These are phyloP conservation scores for Colostygia pectinataria DNA, from an alignment of 2,888 invertebrate genomes.

Conservation along the genomic window DNA sequence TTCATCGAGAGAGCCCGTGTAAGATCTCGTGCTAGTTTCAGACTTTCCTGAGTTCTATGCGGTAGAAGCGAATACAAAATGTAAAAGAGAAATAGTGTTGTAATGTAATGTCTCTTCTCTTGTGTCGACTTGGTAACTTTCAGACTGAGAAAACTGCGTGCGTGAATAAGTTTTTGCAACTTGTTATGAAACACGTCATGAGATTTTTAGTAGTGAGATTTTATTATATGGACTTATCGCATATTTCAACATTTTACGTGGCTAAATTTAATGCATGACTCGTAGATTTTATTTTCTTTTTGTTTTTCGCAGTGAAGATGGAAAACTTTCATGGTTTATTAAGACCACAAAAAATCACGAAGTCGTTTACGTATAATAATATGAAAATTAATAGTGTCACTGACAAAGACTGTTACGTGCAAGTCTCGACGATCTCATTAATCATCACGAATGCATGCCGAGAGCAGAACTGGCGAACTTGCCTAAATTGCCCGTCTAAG, in stretches of 20 bases:
- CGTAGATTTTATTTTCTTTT: background rate
- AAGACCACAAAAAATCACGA: background rate
- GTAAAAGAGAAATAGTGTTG: constrained; percentile 56
- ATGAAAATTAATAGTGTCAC: constrained; percentile 4
- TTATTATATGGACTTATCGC: background rate
- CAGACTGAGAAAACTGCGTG: constrained; percentile 20
- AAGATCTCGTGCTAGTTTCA: constrained; percentile 43
- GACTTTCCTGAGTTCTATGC: constrained; percentile 39
- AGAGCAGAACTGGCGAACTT: constrained; percentile 43
- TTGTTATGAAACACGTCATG: constrained; percentile 21
- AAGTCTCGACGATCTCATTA: constrained; percentile 29
- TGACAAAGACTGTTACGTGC: background rate
- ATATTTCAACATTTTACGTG: background rate
- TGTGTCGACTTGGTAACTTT: constrained; percentile 39
- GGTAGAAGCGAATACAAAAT: constrained; percentile 43
- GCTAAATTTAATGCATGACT: no score
- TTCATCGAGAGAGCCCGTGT: constrained; percentile 46
- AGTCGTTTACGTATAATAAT: background rate
- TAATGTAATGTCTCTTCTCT: no score
- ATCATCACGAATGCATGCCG: constrained; percentile 41
- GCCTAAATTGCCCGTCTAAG: constrained; percentile 46
- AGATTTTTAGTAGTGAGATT: constrained; percentile 6
- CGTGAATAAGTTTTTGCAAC: constrained; percentile 26
- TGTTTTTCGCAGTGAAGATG: no score
- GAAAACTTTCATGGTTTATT: no score